Conservation (phyloP, 2,113 vertebrate genomes). For the Clarias gariepinus region DNA sequence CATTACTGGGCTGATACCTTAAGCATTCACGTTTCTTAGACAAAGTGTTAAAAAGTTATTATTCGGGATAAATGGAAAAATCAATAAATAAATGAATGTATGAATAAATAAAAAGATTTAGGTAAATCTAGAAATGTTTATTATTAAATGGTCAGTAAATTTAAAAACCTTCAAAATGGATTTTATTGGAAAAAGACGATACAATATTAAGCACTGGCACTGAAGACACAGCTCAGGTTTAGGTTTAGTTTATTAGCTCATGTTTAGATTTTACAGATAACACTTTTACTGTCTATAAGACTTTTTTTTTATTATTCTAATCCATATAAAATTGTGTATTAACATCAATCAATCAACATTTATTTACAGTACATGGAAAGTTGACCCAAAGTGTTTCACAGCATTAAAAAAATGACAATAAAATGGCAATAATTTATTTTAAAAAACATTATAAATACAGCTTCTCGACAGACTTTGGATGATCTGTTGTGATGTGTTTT, state of each 20-base stretch:
- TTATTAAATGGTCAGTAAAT: not conserved
- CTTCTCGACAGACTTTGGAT: not conserved
- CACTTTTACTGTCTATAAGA: not conserved
- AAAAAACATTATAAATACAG: not conserved
- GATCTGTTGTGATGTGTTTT: constrained; percentile 24
- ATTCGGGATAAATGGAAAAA: not conserved
- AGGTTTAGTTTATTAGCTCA: not conserved
- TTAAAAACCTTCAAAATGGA: not conserved
- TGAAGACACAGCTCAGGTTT: not conserved
- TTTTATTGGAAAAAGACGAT: not conserved
- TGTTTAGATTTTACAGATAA: not conserved
- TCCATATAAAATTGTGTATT: not conserved
- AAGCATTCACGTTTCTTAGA: not conserved
- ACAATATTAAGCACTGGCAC: not conserved
- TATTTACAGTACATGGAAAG: too few relatives aligned
- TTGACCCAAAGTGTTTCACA: too few relatives aligned
- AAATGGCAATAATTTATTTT: too few relatives aligned
- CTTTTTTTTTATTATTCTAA: not conserved
- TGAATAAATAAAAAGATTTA: too few relatives aligned
- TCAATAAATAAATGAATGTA: too few relatives aligned
- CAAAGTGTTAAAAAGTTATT: not conserved
- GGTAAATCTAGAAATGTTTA: too few relatives aligned
- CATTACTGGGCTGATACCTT: not conserved
- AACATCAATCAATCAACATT: not conserved
- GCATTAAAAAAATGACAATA: too few relatives aligned